These are phyloP conservation scores for Platycnemis pennipes DNA, from an alignment of 2,888 invertebrate species.

Conservation along the genomic window DNA sequence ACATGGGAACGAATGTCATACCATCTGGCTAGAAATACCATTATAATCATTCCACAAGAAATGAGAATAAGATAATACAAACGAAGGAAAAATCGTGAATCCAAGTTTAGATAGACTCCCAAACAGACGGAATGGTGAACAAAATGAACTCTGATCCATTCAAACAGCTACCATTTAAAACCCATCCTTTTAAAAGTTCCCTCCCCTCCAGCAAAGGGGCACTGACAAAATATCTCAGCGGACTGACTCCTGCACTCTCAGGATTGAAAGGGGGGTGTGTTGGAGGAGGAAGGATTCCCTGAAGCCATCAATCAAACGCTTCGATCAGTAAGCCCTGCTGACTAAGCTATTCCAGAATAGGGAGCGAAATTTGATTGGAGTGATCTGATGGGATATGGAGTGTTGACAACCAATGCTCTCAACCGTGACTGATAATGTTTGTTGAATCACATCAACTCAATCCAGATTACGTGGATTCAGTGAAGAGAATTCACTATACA, in stretches of 20 bases:
- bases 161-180: background rate
- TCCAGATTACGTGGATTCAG: too few relatives aligned
- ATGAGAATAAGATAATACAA: too few relatives aligned
- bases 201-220: background rate
- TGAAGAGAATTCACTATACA: too few relatives aligned
- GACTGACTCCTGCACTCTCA: background rate
- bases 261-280: background rate
- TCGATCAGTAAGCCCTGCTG: conserved; percentile 32
- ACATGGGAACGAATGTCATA: too few relatives aligned
- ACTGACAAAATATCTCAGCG: conserved; percentile 4
- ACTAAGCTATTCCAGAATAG: conserved; percentile 31
- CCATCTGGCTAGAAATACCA: too few relatives aligned
- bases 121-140: background rate
- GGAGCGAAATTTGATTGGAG: conserved; percentile 34
- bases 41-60: too few relatives aligned
- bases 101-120: background rate
- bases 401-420: conserved; percentile 5
- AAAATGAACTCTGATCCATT: background rate
- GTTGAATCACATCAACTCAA: background rate
- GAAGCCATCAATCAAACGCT: conserved; percentile 19
- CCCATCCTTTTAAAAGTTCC: background rate
- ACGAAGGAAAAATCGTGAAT: background rate
- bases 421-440: background rate
- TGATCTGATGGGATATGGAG: conserved; percentile 42
- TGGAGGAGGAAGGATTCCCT: background rate